A percentile compares a stretch with the other conserved stretches of the same genome.
These are phyloP conservation scores for Glandiceps talaboti DNA, from an alignment of 53 echinoderm and acorn worm genomes.

Conservation along the genomic window DNA sequence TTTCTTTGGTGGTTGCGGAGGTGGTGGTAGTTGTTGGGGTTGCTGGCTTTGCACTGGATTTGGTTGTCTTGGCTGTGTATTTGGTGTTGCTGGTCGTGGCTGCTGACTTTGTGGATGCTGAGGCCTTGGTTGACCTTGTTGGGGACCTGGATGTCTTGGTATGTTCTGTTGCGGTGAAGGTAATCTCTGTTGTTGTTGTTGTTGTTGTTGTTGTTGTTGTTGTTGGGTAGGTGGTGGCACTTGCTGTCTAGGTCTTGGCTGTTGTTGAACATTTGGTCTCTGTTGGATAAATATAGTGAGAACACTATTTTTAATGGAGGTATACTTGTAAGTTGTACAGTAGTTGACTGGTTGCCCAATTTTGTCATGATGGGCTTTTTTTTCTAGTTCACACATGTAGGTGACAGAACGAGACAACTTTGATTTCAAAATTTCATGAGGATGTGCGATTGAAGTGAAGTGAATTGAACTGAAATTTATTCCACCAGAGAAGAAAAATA, in stretches of 20 bases:
- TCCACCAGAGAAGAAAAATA: no score
- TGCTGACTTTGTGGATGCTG: no score
- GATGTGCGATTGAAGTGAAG: no score
- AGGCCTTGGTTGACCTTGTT: slow-evolving; percentile 6
- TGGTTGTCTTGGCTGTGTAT: not conserved
- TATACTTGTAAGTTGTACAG: no score
- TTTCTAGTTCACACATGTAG: no score
- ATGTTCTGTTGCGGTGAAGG: not conserved
- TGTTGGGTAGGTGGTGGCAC: not conserved
- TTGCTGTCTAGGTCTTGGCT: not conserved
- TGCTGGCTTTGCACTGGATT: not conserved
- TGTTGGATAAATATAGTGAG: no score
- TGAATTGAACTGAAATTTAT: no score
- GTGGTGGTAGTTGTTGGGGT: not conserved
- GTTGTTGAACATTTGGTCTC: not conserved
- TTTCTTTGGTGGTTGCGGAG: not conserved
- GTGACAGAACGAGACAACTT: no score
- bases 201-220: not conserved
- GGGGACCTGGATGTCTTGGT: not conserved
- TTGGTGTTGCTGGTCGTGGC: not conserved
- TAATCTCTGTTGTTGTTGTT: not conserved
- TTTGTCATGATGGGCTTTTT: no score
- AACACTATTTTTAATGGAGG: no score
- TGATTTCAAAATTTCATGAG: no score
- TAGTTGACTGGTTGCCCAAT: no score